Percentiles rank a stretch among this genome's conserved stretches.
These are phyloP conservation scores for Acinonyx jubatus DNA, from an alignment of 2,113 vertebrate species.

Conservation along the genomic window DNA sequence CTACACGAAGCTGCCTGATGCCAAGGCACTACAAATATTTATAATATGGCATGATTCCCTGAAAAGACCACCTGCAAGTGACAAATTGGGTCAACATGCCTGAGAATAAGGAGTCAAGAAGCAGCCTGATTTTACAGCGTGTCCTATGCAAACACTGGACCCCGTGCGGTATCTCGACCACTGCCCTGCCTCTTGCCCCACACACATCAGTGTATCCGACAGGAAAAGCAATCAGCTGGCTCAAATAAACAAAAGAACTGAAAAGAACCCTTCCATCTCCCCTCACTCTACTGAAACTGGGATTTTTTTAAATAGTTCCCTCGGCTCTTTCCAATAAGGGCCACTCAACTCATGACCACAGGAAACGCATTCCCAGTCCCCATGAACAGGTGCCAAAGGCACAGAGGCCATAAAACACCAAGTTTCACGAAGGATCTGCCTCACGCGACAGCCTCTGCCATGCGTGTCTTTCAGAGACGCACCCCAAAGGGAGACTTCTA, in stretches of 20 bases:
- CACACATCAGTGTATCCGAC: background rate
- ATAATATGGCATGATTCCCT: background rate
- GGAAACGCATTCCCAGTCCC: background rate
- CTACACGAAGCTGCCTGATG: background rate
- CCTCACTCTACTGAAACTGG: background rate
- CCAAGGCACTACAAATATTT: background rate
- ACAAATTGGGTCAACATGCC: background rate
- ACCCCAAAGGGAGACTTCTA: background rate
- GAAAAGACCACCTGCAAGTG: background rate
- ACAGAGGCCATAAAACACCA: background rate
- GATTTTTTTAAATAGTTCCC: background rate
- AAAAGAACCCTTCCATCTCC: background rate
- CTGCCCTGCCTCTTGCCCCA: background rate
- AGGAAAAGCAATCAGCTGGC: background rate
- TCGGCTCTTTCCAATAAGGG: background rate
- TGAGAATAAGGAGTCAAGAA: background rate
- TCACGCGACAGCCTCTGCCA: background rate
- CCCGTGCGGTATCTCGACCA: fast-evolving
- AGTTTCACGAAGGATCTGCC: background rate
- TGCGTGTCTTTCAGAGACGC: background rate
- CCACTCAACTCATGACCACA: background rate
- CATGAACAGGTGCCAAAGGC: background rate
- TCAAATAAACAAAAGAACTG: background rate
- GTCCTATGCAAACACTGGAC: background rate
- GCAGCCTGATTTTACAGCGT: background rate